A percentile compares a stretch with the other conserved stretches of the same genome.
phyloP scores from a whole-genome alignment of 2,113 vertebrate species.

The Oreamnos americanus region DNA sequence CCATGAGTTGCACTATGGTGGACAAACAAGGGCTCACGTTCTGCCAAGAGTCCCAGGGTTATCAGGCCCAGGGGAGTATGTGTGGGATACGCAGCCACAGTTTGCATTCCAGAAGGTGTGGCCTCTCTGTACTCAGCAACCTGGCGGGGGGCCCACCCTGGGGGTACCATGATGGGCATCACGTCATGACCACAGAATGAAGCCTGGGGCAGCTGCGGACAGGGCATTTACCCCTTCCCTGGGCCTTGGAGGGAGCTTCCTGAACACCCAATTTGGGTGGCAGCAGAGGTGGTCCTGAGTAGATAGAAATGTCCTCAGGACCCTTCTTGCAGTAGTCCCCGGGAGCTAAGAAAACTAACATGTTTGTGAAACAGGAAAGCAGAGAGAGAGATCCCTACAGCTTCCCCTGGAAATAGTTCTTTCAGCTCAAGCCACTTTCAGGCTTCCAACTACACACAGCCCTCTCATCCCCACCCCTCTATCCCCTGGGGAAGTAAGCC shows the following conservation, averaged over 20 bases:
- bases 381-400: background rate
- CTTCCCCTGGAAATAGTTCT: background rate
- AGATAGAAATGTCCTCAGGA: background rate
- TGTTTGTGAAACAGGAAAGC: background rate
- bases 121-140: background rate
- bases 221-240: background rate
- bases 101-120: background rate
- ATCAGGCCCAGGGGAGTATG: background rate
- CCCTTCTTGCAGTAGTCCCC: background rate
- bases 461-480: too few relatives aligned
- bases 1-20: background rate
- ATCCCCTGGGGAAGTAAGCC: background rate
- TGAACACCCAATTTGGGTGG: background rate
- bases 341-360: background rate
- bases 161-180: background rate
- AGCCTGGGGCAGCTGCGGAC: background rate
- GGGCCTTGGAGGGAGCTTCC: background rate
- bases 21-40: rapidly evolving
- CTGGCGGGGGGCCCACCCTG: too few relatives aligned
- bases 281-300: background rate
- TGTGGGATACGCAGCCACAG: background rate
- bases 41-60: background rate
- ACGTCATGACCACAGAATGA: background rate
- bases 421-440: background rate
- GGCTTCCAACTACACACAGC: background rate